A percentile compares a stretch with the other conserved stretches of the same genome.
These are phyloP conservation scores for Candoia aspera DNA, from an alignment of 2,113 vertebrate species.

Conservation along the genomic window DNA sequence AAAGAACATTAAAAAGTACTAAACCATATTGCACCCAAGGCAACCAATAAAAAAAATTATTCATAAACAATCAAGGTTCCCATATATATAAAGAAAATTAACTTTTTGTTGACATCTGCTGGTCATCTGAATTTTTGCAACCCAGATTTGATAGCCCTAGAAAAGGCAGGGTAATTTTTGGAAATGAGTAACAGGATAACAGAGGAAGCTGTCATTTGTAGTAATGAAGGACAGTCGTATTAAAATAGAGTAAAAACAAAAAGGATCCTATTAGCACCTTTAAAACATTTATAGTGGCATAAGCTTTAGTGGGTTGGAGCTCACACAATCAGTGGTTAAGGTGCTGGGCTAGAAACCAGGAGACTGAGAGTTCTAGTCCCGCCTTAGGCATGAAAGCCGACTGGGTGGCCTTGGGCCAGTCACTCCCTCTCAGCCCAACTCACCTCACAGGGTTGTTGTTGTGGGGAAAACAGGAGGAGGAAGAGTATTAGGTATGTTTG, in stretches of 20 bases:
- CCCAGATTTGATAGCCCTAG: background rate
- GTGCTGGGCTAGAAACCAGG: no score
- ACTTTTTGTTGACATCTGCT: background rate
- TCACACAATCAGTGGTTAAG: background rate
- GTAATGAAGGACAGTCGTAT: background rate
- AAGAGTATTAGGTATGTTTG: no score
- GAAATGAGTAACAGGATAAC: background rate
- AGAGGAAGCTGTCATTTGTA: background rate
- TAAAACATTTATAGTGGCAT: background rate
- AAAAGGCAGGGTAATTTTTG: background rate
- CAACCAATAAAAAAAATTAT: no score
- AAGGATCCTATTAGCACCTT: background rate
- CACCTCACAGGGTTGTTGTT: no score
- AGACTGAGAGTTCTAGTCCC: no score
- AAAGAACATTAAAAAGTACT: no score
- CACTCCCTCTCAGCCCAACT: no score
- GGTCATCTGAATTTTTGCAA: background rate
- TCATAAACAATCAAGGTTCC: no score
- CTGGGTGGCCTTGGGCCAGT: no score
- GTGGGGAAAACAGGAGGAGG: no score
- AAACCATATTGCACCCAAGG: no score
- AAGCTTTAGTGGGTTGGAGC: background rate
- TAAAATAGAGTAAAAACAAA: background rate
- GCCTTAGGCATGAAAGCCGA: no score
- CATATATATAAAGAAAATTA: background rate